These are phyloP conservation scores for Cyanistes caeruleus DNA, from an alignment of 2,113 vertebrate species.

Conservation along the genomic window DNA sequence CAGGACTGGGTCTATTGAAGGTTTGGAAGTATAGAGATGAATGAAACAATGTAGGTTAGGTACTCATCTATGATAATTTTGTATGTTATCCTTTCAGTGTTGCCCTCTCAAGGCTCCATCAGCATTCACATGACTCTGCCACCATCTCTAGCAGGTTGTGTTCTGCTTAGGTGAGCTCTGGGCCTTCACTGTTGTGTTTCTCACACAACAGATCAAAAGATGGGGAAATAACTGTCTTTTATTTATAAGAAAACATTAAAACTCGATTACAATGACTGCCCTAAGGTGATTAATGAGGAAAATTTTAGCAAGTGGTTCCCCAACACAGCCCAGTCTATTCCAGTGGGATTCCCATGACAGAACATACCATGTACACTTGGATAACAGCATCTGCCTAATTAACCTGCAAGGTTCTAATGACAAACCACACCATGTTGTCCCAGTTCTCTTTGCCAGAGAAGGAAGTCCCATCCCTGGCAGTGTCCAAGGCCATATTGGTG, in stretches of 20 bases:
- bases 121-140: neutral
- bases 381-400: neutral
- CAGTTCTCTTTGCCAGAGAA: neutral
- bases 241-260: neutral
- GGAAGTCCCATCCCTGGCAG: neutral
- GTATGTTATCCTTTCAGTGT: neutral
- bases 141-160: neutral
- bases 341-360: neutral
- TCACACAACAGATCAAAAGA: neutral
- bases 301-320: neutral
- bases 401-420: neutral
- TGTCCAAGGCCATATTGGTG: neutral
- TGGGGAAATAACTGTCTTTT: neutral
- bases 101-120: neutral
- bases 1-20: neutral
- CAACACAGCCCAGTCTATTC: neutral
- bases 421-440: neutral
- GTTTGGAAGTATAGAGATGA: neutral
- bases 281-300: neutral
- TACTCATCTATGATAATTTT: neutral
- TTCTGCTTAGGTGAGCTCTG: neutral
- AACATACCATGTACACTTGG: neutral
- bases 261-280: rapidly evolving
- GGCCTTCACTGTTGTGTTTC: rapidly evolving
- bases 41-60: neutral